A percentile compares a stretch with the other conserved stretches of the same genome.
These are phyloP conservation scores for Epinotia nisella DNA, from an alignment of 2,888 invertebrate genomes.

Conservation along the genomic window DNA sequence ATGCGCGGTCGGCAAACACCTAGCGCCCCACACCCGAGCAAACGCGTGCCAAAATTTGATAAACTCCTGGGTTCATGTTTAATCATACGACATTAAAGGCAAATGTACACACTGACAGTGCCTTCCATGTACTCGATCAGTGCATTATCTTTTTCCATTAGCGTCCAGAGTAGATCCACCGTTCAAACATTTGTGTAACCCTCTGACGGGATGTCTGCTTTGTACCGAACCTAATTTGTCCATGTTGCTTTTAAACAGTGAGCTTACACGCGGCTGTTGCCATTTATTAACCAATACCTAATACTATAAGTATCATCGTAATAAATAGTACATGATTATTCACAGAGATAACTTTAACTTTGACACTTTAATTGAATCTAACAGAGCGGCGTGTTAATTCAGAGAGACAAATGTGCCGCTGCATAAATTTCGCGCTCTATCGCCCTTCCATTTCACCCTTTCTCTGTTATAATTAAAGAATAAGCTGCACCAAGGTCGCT, in stretches of 20 bases:
- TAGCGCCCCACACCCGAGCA: constrained; percentile 69
- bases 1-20: constrained; percentile 78
- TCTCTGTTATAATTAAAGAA: constrained; percentile 59
- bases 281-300: constrained; percentile 20
- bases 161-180: constrained; percentile 61
- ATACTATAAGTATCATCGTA: not conserved
- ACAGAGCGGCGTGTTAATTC: constrained; percentile 39
- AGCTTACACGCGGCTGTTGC: not conserved
- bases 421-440: constrained; percentile 51
- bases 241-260: constrained; percentile 10
- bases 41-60: constrained; percentile 84
- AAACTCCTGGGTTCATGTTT: constrained; percentile 81
- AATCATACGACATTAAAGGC: constrained; percentile 80
- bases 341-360: constrained; percentile 11
- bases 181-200: constrained; percentile 61
- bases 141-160: constrained; percentile 78
- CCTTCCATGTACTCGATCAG: constrained; percentile 62
- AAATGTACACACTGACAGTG: constrained; percentile 63
- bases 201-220: constrained; percentile 51
- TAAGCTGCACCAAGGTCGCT: constrained; percentile 53
- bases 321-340: not conserved
- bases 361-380: constrained; percentile 40
- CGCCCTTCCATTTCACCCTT: constrained; percentile 51
- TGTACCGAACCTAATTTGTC: constrained; percentile 44
- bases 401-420: constrained; percentile 49